phyloP scores from a whole-genome alignment of 2,797 vertebrate genomes.

The Centropyge bicolor region DNA sequence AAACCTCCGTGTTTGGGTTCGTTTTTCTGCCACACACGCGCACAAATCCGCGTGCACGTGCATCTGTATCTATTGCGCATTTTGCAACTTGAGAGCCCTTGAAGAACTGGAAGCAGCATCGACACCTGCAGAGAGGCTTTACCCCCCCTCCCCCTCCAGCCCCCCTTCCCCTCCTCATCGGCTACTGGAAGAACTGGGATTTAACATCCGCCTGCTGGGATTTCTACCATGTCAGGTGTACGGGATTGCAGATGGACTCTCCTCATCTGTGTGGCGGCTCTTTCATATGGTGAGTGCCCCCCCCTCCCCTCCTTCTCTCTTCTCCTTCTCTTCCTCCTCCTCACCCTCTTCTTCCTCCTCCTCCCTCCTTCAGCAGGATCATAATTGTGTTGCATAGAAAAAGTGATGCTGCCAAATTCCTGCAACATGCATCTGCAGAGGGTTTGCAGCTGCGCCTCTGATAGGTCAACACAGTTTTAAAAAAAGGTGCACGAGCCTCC shows the following conservation, averaged over 20 bases:
- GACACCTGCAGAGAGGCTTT: conserved; percentile 56
- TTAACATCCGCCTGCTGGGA: conserved; percentile 72
- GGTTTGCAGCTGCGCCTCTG: conserved; percentile 35
- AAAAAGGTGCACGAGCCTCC: not conserved
- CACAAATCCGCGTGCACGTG: conserved; percentile 6
- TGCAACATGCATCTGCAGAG: conserved; percentile 64
- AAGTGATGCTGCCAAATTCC: conserved; percentile 54
- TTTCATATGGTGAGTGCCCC: conserved; percentile 81
- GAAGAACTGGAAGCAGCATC: conserved; percentile 52
- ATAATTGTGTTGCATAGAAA: conserved; percentile 55
- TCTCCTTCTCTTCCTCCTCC: fast-evolving
- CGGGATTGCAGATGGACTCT: conserved; percentile 79
- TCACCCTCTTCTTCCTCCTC: fast-evolving
- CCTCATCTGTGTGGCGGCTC: conserved; percentile 75
- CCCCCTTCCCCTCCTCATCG: conserved; percentile 13
- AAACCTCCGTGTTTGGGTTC: not conserved
- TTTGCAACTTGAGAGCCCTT: conserved; percentile 58
- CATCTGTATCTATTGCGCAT: conserved; percentile 43
- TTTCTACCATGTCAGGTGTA: conserved; percentile 83
- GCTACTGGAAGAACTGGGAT: conserved; percentile 73
- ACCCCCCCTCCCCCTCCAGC: too few species aligned
- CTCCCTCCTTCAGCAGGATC: not conserved
- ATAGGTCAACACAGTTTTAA: conserved; percentile 51
- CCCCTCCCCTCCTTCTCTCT: too few species aligned
- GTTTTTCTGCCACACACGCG: not conserved